Base-by-base conservation (phyloP, 2,888 invertebrate genomes). In the Masnerella sp. region DNA sequence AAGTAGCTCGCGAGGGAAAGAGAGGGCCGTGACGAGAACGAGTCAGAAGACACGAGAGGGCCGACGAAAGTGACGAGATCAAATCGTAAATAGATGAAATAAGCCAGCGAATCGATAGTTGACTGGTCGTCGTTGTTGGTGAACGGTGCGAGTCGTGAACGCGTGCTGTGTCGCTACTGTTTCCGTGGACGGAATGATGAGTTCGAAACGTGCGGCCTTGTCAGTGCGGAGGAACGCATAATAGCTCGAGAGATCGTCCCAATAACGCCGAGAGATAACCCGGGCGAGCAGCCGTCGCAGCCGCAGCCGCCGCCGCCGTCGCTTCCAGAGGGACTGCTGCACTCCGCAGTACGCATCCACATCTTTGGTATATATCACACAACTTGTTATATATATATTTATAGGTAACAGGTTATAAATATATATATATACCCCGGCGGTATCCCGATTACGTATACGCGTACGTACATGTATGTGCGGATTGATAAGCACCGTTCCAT, bases 211-310 rank as follows among this genome's bases (percentile, higher is more conserved):
- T 42, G 20, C 56, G 68, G 62, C 64, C 62, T 62, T 64, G 62
- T 68, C 45, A 59, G 73, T 73, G 73, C 56, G 61, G 43, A 62
- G 49, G 20, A 64, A 17, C 52, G 52, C 65, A 40, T 65, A 59
- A 58, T 36, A 59, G 11, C 32, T 11, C 34, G 12, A n/a, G 40
- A 40, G 17, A 28, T 38, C 32, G 28, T 36, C 36, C 5, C 25
- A 30, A 20, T 20, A 0, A 56, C 40, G 30, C 17, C 58, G 30
- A 42, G 32, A 43, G 58, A 43, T 58, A 43, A 28, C 20, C 18
- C n/a, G 18, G 25, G 47, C 11, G 25, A 43, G 32, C 45, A 8
- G 32, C 20, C 36, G 17, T 20, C 32, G 12, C 15, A 51, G 32
- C 51, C 2, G 11, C n/a, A n/a, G n/a, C n/a, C n/a, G n/a, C n/a